Percentiles rank a stretch among this genome's conserved stretches.
Evolutionary conservation across 1,140 invertebrate species (phyloP).

Genomic region (Gonioctena quinquepunctata): DNA sequence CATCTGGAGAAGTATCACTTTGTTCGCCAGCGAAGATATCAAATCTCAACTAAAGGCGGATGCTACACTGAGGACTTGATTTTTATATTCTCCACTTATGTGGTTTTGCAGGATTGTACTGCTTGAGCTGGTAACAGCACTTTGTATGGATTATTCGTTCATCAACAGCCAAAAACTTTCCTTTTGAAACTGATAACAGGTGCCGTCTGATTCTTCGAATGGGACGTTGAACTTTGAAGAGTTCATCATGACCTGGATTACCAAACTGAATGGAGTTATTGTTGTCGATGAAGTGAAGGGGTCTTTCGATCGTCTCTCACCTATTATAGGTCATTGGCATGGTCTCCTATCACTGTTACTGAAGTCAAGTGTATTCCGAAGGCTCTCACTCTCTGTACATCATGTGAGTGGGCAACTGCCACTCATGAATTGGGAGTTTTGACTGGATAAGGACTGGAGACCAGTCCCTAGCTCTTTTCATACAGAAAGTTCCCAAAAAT

Average conservation of each 20-base stretch:
- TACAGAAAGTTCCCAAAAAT: too few relatives aligned
- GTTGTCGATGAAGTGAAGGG: slow-evolving; percentile 9
- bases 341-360: too few relatives aligned
- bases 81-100: slow-evolving; percentile 11
- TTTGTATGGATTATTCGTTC: background rate
- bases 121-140: background rate
- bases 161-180: background rate
- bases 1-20: too few relatives aligned
- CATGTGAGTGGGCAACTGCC: too few relatives aligned
- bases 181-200: background rate
- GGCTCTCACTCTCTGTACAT: too few relatives aligned
- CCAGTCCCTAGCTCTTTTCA: too few relatives aligned
- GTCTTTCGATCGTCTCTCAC: background rate
- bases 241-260: background rate
- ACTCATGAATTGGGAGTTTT: too few relatives aligned
- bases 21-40: too few relatives aligned
- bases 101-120: background rate
- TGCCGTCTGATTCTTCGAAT: background rate
- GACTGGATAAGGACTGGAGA: too few relatives aligned
- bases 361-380: too few relatives aligned
- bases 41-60: background rate
- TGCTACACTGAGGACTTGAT: background rate
- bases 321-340: background rate
- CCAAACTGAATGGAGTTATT: background rate
- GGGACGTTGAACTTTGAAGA: slow-evolving; percentile 1